These are phyloP conservation scores for Desmodus rotundus DNA, from an alignment of 2,113 vertebrate species.

Conservation along the genomic window DNA sequence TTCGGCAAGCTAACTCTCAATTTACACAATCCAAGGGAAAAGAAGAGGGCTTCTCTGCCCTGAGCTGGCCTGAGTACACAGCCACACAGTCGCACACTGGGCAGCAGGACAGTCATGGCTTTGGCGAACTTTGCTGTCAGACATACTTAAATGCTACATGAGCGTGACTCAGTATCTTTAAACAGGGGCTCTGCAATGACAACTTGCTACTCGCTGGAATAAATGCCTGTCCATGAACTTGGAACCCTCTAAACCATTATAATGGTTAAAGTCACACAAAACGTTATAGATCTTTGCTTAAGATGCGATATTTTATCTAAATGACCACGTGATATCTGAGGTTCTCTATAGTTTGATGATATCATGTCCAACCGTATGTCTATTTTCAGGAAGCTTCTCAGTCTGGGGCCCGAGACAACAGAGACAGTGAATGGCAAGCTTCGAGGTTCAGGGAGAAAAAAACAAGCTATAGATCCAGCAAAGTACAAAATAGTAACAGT, in stretches of 20 bases:
- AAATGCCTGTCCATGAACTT: not conserved
- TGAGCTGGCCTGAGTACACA: not conserved
- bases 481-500: not conserved
- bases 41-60: not conserved
- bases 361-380: not conserved
- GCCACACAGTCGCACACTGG: not conserved
- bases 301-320: slow-evolving; percentile 36
- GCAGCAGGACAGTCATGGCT: not conserved
- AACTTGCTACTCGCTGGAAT: not conserved
- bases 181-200: not conserved
- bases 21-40: not conserved
- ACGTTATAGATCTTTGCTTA: not conserved
- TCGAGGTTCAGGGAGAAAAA: not conserved
- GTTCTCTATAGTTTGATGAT: not conserved
- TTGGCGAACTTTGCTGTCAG: not conserved
- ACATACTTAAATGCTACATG: not conserved
- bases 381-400: slow-evolving; percentile 43
- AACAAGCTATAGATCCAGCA: not conserved
- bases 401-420: slow-evolving; percentile 2
- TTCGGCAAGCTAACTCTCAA: not conserved
- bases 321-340: not conserved
- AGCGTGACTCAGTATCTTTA: not conserved
- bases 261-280: not conserved
- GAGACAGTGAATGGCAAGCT: not conserved
- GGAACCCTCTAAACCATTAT: not conserved